phyloP scores from a whole-genome alignment of 2,113 vertebrate genomes.

The Neopipo cinnamomea region DNA sequence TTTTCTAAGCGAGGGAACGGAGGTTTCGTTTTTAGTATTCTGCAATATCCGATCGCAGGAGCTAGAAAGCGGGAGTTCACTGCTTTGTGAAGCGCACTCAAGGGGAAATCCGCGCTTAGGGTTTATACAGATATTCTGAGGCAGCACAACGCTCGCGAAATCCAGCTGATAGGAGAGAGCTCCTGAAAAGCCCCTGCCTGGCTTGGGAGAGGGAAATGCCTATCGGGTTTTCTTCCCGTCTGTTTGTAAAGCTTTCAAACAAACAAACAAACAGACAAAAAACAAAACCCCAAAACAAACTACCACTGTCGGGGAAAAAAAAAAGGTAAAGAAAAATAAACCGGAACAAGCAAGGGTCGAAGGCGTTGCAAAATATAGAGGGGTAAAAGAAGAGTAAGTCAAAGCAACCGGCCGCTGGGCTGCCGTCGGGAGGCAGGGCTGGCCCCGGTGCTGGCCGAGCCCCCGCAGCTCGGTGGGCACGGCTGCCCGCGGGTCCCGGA shows the following conservation, averaged over 20 bases:
- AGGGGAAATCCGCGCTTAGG: not conserved
- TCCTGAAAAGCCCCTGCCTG: not conserved
- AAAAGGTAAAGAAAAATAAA: not conserved
- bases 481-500: not conserved
- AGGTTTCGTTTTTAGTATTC: conserved; percentile 39
- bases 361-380: not conserved
- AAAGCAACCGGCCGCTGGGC: not conserved
- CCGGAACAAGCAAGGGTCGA: rapidly evolving
- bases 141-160: not conserved
- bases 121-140: not conserved
- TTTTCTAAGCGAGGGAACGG: not conserved
- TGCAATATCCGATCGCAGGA: not conserved
- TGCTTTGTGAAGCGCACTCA: not conserved
- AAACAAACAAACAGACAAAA: not conserved
- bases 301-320: too few relatives aligned
- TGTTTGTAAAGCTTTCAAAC: not conserved
- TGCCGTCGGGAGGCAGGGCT: not conserved
- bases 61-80: not conserved
- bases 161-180: not conserved
- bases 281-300: not conserved
- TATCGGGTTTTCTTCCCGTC: not conserved
- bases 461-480: not conserved
- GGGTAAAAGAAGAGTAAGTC: not conserved
- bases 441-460: not conserved
- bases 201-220: not conserved